Base-by-base conservation (phyloP, 1,140 invertebrate species). In the Orchestia grillus region DNA sequence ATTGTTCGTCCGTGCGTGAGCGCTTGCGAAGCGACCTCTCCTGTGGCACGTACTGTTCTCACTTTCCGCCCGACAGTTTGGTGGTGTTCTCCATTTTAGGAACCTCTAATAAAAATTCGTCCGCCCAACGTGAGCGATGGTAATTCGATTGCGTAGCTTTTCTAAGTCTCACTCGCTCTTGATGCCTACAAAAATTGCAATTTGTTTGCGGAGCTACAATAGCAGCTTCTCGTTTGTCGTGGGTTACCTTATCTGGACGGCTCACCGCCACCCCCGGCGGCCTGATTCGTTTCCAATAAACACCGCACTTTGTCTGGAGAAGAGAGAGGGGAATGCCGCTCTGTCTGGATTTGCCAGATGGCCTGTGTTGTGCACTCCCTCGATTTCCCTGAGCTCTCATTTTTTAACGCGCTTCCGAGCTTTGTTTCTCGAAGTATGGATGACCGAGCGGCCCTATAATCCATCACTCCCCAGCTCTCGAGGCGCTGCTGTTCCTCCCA, bases 281-380 rank as follows among this genome's bases (percentile, higher is more conserved):
- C 62, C 62, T 77, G 62, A 77, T 77, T 77, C 62, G 62, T 77
- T 77, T 77, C 62, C 62, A 77, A 77, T 77, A 77, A 77, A 77
- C 62, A 15, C 62, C 62, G 62, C 62, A 77, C 62, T 77, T 77
- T 36, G 62, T 77, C 62, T 77, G 62, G 15, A 77, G 15, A 36
- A 77, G 11, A 1, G 28, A 77, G 62, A 77, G 62, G 28, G 36
- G 62, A 77, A 77, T 28, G 62, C 11, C 62, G 62, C 62, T 77
- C 62, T 77, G 62, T 77, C 62, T 77, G 62, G 62, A 77, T 77
- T 77, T 77, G 62, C 62, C 62, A 77, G 62, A 77, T 77, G 62
- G 62, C 62, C 47, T 77, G 28, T 36, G 62, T 77, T 77, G 62
- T 77, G 62, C 62, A 77, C 62, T 77, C 36, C 62, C 62, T 77